Evolutionary conservation across 2,113 vertebrate genomes (phyloP).

Genomic region (Entomyzon cyanotis): DNA sequence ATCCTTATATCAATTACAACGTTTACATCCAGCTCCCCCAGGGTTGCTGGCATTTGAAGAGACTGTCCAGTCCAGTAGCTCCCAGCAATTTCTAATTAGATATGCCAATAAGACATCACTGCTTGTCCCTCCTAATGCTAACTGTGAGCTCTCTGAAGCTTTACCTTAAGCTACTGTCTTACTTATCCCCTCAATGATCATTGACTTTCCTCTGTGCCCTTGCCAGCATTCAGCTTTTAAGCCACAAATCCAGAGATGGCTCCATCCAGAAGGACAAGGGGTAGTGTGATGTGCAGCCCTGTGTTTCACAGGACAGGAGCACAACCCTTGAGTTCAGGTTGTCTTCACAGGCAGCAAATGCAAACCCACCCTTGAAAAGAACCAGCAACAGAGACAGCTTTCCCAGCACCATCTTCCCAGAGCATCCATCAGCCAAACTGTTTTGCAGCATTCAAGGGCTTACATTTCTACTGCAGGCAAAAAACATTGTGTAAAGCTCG

Average conservation of each 20-base stretch:
- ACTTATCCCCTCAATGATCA: constrained; percentile 12
- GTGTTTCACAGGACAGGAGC: not conserved
- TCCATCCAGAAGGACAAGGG: not conserved
- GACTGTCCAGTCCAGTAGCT: constrained; percentile 32
- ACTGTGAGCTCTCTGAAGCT: not conserved
- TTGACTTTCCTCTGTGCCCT: not conserved
- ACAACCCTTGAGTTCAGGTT: not conserved
- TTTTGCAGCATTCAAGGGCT: not conserved
- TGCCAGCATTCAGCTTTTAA: not conserved
- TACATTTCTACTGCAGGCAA: not conserved
- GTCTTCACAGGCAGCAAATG: not conserved
- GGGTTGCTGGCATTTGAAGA: constrained; percentile 32
- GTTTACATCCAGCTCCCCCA: not conserved
- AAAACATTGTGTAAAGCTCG: not conserved
- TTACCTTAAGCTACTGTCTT: constrained; percentile 27
- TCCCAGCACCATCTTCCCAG: not conserved
- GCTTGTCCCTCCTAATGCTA: not conserved
- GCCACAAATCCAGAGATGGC: not conserved
- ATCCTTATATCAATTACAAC: constrained; percentile 36
- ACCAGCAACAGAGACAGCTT: not conserved
- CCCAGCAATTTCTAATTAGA: constrained; percentile 54
- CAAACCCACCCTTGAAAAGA: not conserved
- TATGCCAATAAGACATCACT: constrained; percentile 21
- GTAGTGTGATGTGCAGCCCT: not conserved
- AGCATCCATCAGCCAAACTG: not conserved